A percentile compares a stretch with the other conserved stretches of the same genome.
Conservation (phyloP, 2,113 vertebrate species). For the Pholis gunnellus region DNA sequence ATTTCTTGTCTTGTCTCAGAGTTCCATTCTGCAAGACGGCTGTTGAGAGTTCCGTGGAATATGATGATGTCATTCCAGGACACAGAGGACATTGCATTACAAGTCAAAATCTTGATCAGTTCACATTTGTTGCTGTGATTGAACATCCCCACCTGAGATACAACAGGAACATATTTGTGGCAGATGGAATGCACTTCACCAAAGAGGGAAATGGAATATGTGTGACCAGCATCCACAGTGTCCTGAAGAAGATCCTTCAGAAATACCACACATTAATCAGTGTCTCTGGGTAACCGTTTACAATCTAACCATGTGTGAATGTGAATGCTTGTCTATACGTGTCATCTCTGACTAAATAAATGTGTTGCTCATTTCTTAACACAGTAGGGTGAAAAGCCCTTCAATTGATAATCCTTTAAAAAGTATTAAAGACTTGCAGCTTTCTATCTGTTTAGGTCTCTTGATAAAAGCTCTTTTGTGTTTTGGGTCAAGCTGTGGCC, state of each 20-base stretch:
- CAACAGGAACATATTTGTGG: no score
- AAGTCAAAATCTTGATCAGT: no score
- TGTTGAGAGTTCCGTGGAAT: no score
- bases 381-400: background rate
- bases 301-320: no score
- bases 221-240: background rate
- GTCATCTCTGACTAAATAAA: background rate
- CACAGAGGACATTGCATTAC: no score
- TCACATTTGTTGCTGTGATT: no score
- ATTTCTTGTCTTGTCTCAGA: no score
- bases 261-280: background rate
- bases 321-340: no score
- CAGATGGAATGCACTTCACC: background rate
- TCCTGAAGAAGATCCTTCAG: background rate
- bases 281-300: no score
- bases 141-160: no score
- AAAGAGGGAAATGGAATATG: background rate
- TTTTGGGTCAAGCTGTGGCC: constrained; percentile 60
- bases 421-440: constrained; percentile 52
- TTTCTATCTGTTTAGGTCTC: constrained; percentile 44
- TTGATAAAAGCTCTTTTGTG: constrained; percentile 65
- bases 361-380: background rate
- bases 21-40: no score
- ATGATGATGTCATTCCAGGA: no score
- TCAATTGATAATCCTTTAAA: constrained; percentile 37